Base-by-base conservation (phyloP, 2,888 invertebrate species). In the Amblyjoppa fuscipennis region DNA sequence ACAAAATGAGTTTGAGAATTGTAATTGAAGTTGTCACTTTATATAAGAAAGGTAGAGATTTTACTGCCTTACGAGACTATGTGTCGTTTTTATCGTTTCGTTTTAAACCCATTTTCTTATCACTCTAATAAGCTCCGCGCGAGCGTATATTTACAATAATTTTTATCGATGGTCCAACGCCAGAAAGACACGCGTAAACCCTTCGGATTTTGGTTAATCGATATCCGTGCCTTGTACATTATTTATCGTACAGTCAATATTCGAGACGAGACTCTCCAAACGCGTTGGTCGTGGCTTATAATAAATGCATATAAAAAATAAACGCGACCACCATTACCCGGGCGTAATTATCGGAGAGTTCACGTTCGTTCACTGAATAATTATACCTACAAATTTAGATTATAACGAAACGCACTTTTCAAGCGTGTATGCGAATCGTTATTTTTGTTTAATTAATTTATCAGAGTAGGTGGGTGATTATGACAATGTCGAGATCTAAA, bases 91-190 rank as follows among this genome's bases (percentile, higher is more conserved):
- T 74, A 20, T 49, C 70, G 56, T 76, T 70, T 70, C 53, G 56
- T 81, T 81, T 66, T 41, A 66, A 70, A 81, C 64, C 69, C 38
- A 38, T 20, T 49, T 81, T 31, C 25, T 84, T 70, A 78, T 64
- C 28, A 71, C 74, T 81, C 73, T 45, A 56, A 71, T 59, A 75
- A 82, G 71, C 85, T 88, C 77, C 76, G 69, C 49, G 59, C 77
- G 79, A 77, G 78, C 88, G 68, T 86, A 66, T 82, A 78, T 90
- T 84, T 90, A 88, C 88, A 88, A 79, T 83, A 53, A 71, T 81
- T 51, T 85, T 53, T 70, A 59, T 25, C 59, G 28, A 28, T 13
- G 59, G 28, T 13, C 28, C 28, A 59, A 28, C 59, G 13, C 28
- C 59, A 28, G 1, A 25, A 59, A 28, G 28, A 11, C 11, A 25